Evolutionary conservation across 2,888 invertebrate genomes (phyloP).

Genomic region (Spicauda simplicius): DNA sequence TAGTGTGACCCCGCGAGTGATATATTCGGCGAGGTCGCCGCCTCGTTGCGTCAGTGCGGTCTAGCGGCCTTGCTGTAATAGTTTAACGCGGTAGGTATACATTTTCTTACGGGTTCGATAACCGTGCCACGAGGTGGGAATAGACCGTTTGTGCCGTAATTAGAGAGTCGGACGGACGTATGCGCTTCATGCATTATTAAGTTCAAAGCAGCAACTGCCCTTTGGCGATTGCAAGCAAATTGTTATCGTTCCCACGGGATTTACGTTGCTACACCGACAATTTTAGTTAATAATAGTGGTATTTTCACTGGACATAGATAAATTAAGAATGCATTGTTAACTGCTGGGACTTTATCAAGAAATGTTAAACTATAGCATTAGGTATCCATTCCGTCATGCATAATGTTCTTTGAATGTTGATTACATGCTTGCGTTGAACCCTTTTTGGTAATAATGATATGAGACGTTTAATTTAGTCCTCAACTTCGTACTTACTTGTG

Average conservation of each 20-base stretch:
- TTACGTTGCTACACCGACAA: constrained; percentile 23
- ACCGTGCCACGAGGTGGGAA: constrained; percentile 69
- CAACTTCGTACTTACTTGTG: too few species aligned
- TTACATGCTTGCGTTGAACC: too few species aligned
- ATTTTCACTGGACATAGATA: constrained; percentile 22
- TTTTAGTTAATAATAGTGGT: constrained; percentile 31
- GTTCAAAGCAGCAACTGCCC: constrained; percentile 53
- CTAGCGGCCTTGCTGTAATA: constrained; percentile 65
- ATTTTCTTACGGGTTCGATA: constrained; percentile 63
- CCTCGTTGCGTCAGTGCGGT: constrained; percentile 64
- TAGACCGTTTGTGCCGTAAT: constrained; percentile 67
- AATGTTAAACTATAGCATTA: neutral
- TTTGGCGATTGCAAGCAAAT: constrained; percentile 65
- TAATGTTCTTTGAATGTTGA: neutral
- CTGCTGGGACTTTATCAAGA: neutral
- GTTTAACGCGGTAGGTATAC: constrained; percentile 41
- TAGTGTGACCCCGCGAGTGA: constrained; percentile 58
- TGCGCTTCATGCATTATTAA: constrained; percentile 74
- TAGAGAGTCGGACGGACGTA: constrained; percentile 64
- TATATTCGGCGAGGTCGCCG: constrained; percentile 70
- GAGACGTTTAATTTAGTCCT: too few species aligned
- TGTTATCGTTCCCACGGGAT: constrained; percentile 73
- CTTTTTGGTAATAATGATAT: too few species aligned
- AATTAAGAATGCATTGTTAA: neutral
- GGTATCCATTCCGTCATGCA: neutral